Percentiles rank a stretch among this genome's conserved stretches.
Conservation (phyloP, 2,888 invertebrate genomes). For the Lepidocyrtoides sp. region DNA sequence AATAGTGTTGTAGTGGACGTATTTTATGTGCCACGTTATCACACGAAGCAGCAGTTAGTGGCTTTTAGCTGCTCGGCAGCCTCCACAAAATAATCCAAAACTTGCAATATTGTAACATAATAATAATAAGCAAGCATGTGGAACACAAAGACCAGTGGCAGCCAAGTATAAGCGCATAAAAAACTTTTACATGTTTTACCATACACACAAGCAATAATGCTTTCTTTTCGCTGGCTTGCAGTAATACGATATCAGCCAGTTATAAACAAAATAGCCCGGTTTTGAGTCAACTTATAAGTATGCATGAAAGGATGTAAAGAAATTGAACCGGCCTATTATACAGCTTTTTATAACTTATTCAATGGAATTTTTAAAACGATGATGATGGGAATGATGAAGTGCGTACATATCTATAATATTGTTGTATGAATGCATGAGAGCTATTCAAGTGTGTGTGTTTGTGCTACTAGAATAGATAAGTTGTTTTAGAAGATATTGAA, state of each 20-base stretch:
- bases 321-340: constrained; percentile 50
- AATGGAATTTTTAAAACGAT: constrained; percentile 1
- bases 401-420: constrained; percentile 15
- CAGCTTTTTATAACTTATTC: constrained; percentile 70
- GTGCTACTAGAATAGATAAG: neutral
- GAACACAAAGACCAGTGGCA: constrained; percentile 56
- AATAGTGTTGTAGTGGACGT: constrained; percentile 5
- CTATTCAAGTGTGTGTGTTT: neutral
- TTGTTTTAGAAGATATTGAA: constrained; percentile 1
- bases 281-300: constrained; percentile 18
- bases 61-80: constrained; percentile 19
- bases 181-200: neutral
- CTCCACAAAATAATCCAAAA: constrained; percentile 35
- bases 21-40: constrained; percentile 28
- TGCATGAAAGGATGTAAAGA: constrained; percentile 23
- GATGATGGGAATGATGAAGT: constrained; percentile 45
- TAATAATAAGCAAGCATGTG: constrained; percentile 4
- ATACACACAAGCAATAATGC: neutral
- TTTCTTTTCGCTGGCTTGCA: constrained; percentile 4
- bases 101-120: constrained; percentile 12
- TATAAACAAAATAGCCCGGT: constrained; percentile 43
- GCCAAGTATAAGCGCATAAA: constrained; percentile 17
- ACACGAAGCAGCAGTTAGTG: constrained; percentile 41
- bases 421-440: constrained; percentile 35
- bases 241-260: constrained; percentile 60